Percentiles rank a stretch among this genome's conserved stretches.
These are phyloP conservation scores for Drosophila nikananu DNA, from an alignment of 1,140 invertebrate genomes.

Conservation along the genomic window DNA sequence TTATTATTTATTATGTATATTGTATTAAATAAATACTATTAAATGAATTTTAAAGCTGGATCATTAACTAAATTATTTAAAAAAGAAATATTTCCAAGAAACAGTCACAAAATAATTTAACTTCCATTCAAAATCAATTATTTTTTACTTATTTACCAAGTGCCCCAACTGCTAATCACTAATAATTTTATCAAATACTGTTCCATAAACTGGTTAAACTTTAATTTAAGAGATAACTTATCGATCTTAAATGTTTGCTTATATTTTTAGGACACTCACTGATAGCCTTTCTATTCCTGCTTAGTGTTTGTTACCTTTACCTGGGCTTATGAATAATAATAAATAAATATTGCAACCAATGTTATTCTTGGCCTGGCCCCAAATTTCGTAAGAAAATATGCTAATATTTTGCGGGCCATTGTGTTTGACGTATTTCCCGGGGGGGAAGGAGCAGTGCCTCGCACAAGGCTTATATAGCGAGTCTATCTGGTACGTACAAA, in stretches of 20 bases:
- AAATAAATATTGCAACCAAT: background rate
- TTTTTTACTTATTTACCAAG: no score
- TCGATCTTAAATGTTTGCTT: background rate
- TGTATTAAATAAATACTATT: no score
- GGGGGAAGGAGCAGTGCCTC: no score
- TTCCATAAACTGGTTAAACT: background rate
- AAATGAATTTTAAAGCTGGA: no score
- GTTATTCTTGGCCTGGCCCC: background rate
- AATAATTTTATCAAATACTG: no score
- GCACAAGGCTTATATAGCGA: constrained; percentile 45
- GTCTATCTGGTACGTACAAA: constrained; percentile 44
- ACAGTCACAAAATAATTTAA: background rate
- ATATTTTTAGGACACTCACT: no score
- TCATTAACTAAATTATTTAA: no score
- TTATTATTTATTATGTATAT: no score
- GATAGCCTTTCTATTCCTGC: background rate
- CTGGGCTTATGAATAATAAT: background rate
- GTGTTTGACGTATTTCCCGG: constrained; percentile 9
- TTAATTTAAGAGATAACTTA: background rate
- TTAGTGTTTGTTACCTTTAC: no score
- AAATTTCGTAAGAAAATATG: background rate
- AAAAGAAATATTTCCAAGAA: no score
- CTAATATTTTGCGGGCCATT: constrained; percentile 24
- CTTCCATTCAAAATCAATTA: background rate
- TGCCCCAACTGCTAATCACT: no score